These are phyloP conservation scores for Chrysocyon brachyurus DNA, from an alignment of 2,797 vertebrate genomes.

Conservation along the genomic window DNA sequence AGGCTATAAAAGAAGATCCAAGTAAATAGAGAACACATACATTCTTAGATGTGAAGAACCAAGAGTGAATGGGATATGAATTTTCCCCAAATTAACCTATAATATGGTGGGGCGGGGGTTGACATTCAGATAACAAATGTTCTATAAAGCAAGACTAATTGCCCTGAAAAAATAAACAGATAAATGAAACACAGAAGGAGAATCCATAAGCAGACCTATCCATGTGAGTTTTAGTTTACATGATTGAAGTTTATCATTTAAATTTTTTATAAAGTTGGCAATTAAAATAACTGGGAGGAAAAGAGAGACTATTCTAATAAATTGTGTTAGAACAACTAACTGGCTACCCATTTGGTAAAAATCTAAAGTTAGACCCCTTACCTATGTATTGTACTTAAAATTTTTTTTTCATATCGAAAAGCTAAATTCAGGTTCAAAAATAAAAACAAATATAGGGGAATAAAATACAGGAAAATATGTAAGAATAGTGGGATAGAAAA, in stretches of 20 bases:
- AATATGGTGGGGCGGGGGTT: background rate
- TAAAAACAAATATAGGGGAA: background rate
- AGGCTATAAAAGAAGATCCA: constrained; percentile 30
- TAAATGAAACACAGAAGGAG: background rate
- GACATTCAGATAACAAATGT: constrained; percentile 18
- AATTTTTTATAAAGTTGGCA: background rate
- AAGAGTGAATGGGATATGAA: background rate
- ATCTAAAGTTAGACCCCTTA: background rate
- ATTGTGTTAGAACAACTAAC: background rate
- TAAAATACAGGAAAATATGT: background rate
- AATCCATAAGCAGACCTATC: constrained; percentile 9
- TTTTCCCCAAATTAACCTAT: constrained; percentile 34
- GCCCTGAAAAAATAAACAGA: constrained; percentile 5
- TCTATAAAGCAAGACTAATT: constrained; percentile 48
- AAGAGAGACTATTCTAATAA: background rate
- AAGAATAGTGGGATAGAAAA: background rate
- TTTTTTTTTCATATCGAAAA: background rate
- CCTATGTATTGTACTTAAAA: background rate
- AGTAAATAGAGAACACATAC: constrained; percentile 31
- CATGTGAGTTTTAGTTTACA: background rate
- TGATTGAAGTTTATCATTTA: background rate
- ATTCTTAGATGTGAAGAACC: constrained; percentile 5
- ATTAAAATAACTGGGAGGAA: constrained; percentile 29
- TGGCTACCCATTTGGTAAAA: background rate
- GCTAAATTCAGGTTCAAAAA: background rate